Percentiles rank a stretch among this genome's conserved stretches.
Evolutionary conservation across 64 coral and sea anemone species (phyloP).

Genomic region (Porites australiensis): DNA sequence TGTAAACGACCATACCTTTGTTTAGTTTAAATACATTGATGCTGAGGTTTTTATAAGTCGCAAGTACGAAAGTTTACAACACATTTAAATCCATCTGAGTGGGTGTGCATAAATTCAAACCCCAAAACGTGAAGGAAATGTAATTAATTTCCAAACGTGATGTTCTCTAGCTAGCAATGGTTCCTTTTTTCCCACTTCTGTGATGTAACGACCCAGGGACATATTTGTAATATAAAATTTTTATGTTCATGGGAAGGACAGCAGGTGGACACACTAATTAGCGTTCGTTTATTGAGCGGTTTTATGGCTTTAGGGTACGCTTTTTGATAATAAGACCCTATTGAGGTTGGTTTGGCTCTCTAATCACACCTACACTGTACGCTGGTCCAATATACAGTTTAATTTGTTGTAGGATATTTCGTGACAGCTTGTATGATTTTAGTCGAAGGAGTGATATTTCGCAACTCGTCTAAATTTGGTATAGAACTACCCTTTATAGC

Average conservation of each 20-base stretch:
- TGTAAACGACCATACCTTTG: no score
- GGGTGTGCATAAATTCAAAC: neutral
- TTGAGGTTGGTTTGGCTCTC: neutral
- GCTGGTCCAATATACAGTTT: no score
- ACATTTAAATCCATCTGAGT: neutral
- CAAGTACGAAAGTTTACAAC: conserved; percentile 12
- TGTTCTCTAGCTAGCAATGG: no score
- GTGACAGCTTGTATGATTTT: no score
- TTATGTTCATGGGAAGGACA: no score
- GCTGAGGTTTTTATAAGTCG: neutral
- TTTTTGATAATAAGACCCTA: neutral
- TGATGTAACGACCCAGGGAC: no score
- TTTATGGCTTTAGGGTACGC: neutral
- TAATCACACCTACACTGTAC: neutral
- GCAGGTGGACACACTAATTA: neutral
- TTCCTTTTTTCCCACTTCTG: neutral
- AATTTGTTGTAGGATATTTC: no score
- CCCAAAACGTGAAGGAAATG: neutral
- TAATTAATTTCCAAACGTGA: no score
- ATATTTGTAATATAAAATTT: no score
- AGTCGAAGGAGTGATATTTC: no score
- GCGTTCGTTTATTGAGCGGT: neutral
- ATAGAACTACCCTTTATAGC: no score
- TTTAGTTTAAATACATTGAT: neutral
- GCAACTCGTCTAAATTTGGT: no score